Base-by-base conservation (phyloP, 2,113 vertebrate species). In the Cryptomyrus ogoouensis region DNA sequence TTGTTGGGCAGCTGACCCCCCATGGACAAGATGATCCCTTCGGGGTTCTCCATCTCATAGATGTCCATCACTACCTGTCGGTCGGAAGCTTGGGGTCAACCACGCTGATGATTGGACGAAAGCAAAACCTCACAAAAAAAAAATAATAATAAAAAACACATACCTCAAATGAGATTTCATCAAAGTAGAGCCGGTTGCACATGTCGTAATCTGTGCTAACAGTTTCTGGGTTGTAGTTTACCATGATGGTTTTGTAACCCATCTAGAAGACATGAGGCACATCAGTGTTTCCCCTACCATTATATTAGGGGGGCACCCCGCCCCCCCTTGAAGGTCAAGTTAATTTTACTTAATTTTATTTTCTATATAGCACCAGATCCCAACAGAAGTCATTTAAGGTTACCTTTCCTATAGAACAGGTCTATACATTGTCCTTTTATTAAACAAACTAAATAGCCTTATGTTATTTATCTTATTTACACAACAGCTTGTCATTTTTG, bases 191-290 rank as follows among this genome's bases (percentile, higher is more conserved):
- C 8, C 98, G 96, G 94, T 99, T 96, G 0, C 98, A 99, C 98
- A 99, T 99, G 93, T 99, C 98, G 0, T 99, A 99, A 94, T 99
- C 98, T 0, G 98, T 99, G 93, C 98, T 99, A 91, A 99, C 98
- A 0, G 98, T 99, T 95, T 99, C 98, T 0, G 98, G 98, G 94
- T 99, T 99, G 95, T 98, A 99, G 95, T 99, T 99, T 92, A 99
- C 98, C 98, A 99, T 99, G 93, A 99, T 99, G 0, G 98, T 99
- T 94, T 98, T 98, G 92, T 96, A 99, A 10, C 98, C 98, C 98
- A 99, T 98, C 98, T 99, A 90, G 1, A 89, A 77, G 49, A 0
- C 53, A 52, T 53, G 88, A 62, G 74, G 10, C n/a, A 46, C 52
- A 62, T 53, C 15, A 53, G 52, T 53, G 15, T 53, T 53, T 19